Conservation (phyloP, 2,797 vertebrate genomes). For the Pipistrellus pipistrellus region DNA sequence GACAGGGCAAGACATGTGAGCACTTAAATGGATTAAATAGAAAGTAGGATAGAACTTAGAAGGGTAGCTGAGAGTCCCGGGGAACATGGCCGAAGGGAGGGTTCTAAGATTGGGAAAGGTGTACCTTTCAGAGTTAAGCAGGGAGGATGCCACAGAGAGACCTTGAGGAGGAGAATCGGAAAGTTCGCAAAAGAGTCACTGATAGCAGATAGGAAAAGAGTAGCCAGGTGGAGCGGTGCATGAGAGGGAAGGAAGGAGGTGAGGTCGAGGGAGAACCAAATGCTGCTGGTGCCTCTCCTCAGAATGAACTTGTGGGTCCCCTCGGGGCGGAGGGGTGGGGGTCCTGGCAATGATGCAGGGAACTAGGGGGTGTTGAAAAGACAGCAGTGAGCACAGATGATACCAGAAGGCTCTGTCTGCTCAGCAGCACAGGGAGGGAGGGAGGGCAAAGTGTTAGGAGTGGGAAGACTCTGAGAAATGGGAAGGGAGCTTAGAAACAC, state of each 20-base stretch:
- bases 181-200: background rate
- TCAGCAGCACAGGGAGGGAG: background rate
- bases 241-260: background rate
- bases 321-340: accelerated
- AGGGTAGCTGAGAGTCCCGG: background rate
- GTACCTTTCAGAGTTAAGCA: background rate
- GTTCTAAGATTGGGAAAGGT: background rate
- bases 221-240: background rate
- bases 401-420: background rate
- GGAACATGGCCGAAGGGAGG: background rate
- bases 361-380: background rate
- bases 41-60: background rate
- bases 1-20: background rate
- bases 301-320: background rate
- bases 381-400: background rate
- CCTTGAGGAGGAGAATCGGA: background rate
- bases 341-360: background rate
- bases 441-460: background rate
- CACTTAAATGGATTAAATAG: too few species aligned
- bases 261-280: background rate
- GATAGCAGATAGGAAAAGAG: background rate
- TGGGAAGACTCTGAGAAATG: background rate
- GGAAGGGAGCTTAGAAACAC: background rate
- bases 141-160: background rate
- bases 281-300: background rate